These are phyloP conservation scores for Solenopsis invicta DNA, from an alignment of 1,140 invertebrate genomes.

Conservation along the genomic window DNA sequence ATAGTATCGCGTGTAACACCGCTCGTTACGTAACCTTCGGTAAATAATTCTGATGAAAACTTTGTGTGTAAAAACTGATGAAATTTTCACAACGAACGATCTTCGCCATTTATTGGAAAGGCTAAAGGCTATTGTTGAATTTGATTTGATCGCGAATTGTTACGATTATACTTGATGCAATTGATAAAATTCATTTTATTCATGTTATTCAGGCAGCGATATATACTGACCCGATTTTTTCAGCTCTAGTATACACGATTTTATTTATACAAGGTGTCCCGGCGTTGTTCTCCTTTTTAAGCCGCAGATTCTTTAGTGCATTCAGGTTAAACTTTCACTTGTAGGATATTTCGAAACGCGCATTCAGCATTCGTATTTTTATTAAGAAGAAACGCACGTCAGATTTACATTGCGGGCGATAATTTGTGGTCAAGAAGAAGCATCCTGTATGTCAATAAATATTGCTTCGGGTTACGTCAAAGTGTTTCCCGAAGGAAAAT, in stretches of 20 bases:
- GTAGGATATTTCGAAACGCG: neutral
- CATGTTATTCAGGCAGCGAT: neutral
- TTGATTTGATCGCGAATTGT: neutral
- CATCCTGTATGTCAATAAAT: neutral
- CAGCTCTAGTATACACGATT: neutral
- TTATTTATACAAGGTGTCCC: neutral
- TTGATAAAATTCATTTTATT: constrained; percentile 18
- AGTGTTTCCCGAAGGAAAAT: neutral
- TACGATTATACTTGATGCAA: neutral
- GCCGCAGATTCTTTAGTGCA: neutral
- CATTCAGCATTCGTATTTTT: neutral
- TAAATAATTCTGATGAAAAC: neutral
- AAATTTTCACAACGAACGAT: neutral
- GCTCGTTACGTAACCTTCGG: neutral
- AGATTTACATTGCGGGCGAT: neutral
- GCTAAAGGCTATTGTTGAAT: neutral
- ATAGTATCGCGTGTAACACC: neutral
- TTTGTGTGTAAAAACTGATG: neutral
- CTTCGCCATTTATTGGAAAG: neutral
- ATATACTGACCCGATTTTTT: neutral
- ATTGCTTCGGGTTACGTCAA: neutral
- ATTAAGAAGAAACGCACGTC: neutral
- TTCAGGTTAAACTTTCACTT: neutral
- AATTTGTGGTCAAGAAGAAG: neutral
- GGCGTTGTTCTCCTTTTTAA: neutral